These are phyloP conservation scores for Acanthococcus lagerstroemiae DNA, from an alignment of 2,888 invertebrate species.

Conservation along the genomic window DNA sequence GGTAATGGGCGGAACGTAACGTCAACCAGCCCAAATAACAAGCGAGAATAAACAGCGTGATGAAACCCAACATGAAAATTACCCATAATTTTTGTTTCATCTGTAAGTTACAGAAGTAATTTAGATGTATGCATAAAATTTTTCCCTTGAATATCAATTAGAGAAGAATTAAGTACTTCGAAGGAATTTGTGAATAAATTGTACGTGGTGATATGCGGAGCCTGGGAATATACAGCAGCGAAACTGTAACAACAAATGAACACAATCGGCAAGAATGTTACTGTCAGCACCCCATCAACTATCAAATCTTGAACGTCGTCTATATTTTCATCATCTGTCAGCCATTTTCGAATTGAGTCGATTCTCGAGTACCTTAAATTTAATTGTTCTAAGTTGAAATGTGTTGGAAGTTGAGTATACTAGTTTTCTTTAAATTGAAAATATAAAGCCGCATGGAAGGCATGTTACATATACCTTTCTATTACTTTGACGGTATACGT, in stretches of 20 bases:
- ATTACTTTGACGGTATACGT: constrained; percentile 21
- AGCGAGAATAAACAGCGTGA: constrained; percentile 2
- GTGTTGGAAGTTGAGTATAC: too few relatives aligned
- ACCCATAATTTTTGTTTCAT: constrained; percentile 26
- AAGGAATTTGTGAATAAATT: constrained; percentile 8
- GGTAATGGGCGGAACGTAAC: constrained; percentile 16
- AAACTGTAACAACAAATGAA: constrained; percentile 24
- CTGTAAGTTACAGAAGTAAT: background rate
- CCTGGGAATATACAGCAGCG: constrained; percentile 9
- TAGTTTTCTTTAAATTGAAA: background rate
- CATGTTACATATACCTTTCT: constrained; percentile 11
- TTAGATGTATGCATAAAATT: background rate
- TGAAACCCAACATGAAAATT: constrained; percentile 21
- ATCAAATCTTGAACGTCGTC: constrained; percentile 23
- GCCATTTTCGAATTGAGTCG: constrained; percentile 24
- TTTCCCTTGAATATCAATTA: background rate
- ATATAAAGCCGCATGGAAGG: background rate
- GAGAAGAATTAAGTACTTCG: background rate
- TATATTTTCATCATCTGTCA: constrained; percentile 21
- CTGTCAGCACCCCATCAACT: constrained; percentile 14
- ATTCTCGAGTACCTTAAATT: constrained; percentile 22
- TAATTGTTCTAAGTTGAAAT: background rate
- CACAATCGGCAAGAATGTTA: constrained; percentile 18
- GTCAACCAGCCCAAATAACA: constrained; percentile 23
- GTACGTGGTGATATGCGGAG: constrained; percentile 4